Conservation (phyloP, 2,797 vertebrate species). For the Takifugu rubripes region DNA sequence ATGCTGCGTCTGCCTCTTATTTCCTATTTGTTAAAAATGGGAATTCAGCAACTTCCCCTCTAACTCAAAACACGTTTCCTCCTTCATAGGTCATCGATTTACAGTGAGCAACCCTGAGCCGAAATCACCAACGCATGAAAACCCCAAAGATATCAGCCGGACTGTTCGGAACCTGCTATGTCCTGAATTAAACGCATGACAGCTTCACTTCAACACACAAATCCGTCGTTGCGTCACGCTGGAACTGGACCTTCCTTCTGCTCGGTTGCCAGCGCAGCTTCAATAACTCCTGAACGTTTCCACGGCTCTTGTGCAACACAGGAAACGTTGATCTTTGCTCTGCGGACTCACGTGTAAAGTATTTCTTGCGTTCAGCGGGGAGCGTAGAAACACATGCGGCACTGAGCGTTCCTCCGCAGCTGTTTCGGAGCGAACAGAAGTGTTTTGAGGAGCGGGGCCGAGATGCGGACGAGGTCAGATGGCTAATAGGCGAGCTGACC, state of each 20-base stretch:
- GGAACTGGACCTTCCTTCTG: slow-evolving; percentile 24
- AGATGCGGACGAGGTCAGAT: slow-evolving; percentile 52
- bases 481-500: slow-evolving; percentile 36
- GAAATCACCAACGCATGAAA: background rate
- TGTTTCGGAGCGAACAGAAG: slow-evolving; percentile 63
- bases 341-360: slow-evolving; percentile 60
- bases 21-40: slow-evolving; percentile 8
- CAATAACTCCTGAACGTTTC: slow-evolving; percentile 67
- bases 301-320: slow-evolving; percentile 55
- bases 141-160: slow-evolving; percentile 2
- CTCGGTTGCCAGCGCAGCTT: slow-evolving; percentile 52
- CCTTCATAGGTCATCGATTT: background rate
- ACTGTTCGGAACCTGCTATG: slow-evolving; percentile 14
- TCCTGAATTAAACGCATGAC: slow-evolving; percentile 35
- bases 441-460: slow-evolving; percentile 40
- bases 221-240: slow-evolving; percentile 53
- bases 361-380: slow-evolving; percentile 64
- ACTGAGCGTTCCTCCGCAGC: slow-evolving; percentile 58
- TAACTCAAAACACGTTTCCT: slow-evolving; percentile 3
- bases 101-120: background rate
- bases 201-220: slow-evolving; percentile 33
- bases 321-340: slow-evolving; percentile 58
- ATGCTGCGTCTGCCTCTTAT: slow-evolving; percentile 5
- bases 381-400: slow-evolving; percentile 60
- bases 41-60: background rate